These are phyloP conservation scores for Cataglyphis cursor DNA, from an alignment of 2,888 invertebrate genomes.

Conservation along the genomic window DNA sequence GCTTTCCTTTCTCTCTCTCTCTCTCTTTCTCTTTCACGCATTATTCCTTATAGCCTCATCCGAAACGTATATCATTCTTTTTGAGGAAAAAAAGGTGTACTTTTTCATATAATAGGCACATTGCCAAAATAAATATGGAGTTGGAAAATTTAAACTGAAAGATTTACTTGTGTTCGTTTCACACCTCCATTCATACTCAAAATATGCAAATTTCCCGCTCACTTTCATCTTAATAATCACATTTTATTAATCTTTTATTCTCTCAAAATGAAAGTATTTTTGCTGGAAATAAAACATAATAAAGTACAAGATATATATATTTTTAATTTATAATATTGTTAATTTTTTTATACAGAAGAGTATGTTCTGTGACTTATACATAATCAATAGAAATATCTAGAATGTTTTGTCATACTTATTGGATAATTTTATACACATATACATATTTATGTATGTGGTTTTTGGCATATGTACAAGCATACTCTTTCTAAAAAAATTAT, in stretches of 20 bases:
- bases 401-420: neutral
- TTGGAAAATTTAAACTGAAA: conserved; percentile 81
- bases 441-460: neutral
- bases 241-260: neutral
- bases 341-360: neutral
- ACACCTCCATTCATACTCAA: neutral
- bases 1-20: conserved; percentile 65
- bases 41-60: conserved; percentile 51
- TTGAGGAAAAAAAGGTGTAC: conserved; percentile 83
- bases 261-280: neutral
- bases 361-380: neutral
- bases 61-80: conserved; percentile 79
- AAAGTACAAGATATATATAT: neutral
- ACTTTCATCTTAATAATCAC: neutral
- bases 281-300: neutral
- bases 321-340: conserved; percentile 13
- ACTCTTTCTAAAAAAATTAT: neutral
- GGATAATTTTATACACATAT: neutral
- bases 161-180: conserved; percentile 32
- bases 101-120: conserved; percentile 85
- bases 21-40: conserved; percentile 16
- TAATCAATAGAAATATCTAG: conserved; percentile 9
- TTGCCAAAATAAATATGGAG: conserved; percentile 85
- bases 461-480: neutral
- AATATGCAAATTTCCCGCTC: conserved; percentile 4